Percentiles rank a stretch among this genome's conserved stretches.
These are phyloP conservation scores for Pseudotriccus pelzelni DNA, from an alignment of 2,797 vertebrate species.

Conservation along the genomic window DNA sequence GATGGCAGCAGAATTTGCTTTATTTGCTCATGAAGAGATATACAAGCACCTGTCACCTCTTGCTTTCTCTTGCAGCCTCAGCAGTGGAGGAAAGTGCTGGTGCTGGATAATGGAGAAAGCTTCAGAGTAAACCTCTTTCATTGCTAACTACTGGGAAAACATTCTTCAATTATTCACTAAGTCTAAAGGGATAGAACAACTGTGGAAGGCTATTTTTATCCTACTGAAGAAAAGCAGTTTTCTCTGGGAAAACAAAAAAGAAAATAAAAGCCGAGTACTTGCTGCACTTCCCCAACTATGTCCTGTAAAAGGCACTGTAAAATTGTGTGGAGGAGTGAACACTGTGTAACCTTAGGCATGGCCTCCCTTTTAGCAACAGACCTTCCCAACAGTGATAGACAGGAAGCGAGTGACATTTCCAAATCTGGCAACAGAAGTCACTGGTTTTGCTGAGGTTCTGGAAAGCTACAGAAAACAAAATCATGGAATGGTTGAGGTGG, in stretches of 20 bases:
- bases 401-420: background rate
- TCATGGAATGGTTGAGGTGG: background rate
- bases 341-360: background rate
- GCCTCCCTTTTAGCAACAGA: background rate
- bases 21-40: slow-evolving; percentile 5
- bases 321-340: background rate
- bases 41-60: slow-evolving; percentile 7
- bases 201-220: slow-evolving; percentile 54
- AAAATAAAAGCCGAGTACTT: background rate
- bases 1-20: slow-evolving; percentile 20
- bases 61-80: slow-evolving; percentile 33
- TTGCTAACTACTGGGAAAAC: slow-evolving; percentile 23
- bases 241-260: slow-evolving; percentile 10
- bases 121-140: slow-evolving; percentile 31
- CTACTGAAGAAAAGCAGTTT: background rate
- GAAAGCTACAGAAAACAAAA: background rate
- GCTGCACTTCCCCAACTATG: background rate
- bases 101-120: slow-evolving; percentile 12
- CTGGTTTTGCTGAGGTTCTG: background rate
- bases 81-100: background rate
- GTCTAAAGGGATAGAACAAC: slow-evolving; percentile 1
- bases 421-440: background rate
- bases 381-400: background rate
- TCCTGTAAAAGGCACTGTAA: background rate
- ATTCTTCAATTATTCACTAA: slow-evolving; percentile 67